Conservation (phyloP, 2,113 vertebrate genomes). For the Platycercus adscitus region DNA sequence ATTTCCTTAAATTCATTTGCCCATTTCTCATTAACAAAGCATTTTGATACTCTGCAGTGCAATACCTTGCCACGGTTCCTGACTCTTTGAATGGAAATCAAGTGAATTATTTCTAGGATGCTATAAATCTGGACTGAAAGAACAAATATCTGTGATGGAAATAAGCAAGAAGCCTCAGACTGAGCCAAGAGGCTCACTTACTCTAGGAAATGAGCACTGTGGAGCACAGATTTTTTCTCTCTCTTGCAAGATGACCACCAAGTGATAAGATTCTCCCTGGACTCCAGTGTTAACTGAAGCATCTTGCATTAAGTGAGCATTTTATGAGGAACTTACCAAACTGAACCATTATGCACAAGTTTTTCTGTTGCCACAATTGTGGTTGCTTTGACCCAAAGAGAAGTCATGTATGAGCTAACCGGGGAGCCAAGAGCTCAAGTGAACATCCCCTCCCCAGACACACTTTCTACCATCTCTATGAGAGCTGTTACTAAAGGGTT, state of each 20-base stretch:
- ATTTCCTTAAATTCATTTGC: slow-evolving; percentile 52
- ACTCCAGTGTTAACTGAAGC: slow-evolving; percentile 13
- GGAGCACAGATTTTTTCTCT: not conserved
- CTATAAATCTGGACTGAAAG: slow-evolving; percentile 35
- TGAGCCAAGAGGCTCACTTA: slow-evolving; percentile 27
- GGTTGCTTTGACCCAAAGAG: not conserved
- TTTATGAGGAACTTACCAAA: not conserved
- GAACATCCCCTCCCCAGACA: not conserved
- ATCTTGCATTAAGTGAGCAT: not conserved
- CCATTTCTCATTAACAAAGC: slow-evolving; percentile 44
- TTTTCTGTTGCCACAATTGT: not conserved
- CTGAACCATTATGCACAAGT: not conserved
- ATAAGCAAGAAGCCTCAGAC: slow-evolving; percentile 2
- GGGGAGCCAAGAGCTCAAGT: not conserved
- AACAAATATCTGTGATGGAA: slow-evolving; percentile 25
- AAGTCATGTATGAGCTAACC: not conserved
- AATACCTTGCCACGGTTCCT: not conserved
- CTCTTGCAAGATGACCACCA: not conserved
- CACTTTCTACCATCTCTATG: not conserved
- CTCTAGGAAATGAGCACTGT: not conserved
- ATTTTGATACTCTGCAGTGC: slow-evolving; percentile 4
- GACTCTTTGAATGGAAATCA: not conserved
- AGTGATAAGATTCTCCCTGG: slow-evolving; percentile 39
- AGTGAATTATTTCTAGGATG: slow-evolving; percentile 29
- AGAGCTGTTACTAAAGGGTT: not conserved